Percentiles rank a stretch among this genome's conserved stretches.
These are phyloP conservation scores for Aphaenogaster rudis DNA, from an alignment of 1,140 invertebrate species.

Conservation along the genomic window DNA sequence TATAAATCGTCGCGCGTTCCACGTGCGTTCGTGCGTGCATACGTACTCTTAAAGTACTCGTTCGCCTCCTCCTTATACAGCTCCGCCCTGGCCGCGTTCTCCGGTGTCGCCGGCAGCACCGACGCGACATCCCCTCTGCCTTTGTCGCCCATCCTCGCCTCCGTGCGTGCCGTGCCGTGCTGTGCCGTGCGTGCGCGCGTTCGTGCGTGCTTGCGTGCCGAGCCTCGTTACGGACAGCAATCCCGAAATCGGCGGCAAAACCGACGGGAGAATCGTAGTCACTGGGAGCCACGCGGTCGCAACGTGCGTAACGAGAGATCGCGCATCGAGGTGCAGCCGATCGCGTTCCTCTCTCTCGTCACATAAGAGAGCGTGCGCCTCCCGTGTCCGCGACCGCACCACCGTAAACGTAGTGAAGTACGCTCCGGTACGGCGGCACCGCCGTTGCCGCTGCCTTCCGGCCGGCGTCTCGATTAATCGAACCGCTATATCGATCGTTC, in stretches of 20 bases:
- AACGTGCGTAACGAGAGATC: slow-evolving; percentile 73
- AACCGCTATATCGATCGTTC: slow-evolving; percentile 15
- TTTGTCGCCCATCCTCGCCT: slow-evolving; percentile 78
- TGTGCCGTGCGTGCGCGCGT: not conserved
- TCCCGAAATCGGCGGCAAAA: slow-evolving; percentile 25
- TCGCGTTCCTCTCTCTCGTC: slow-evolving; percentile 2
- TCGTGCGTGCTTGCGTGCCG: not conserved
- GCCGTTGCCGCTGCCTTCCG: not conserved
- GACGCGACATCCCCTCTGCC: slow-evolving; percentile 73
- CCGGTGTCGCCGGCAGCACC: slow-evolving; percentile 73
- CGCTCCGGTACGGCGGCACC: not conserved
- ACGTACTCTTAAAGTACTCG: slow-evolving; percentile 94
- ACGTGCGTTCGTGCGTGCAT: not conserved
- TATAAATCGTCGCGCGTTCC: not conserved
- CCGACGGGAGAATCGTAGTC: slow-evolving; percentile 52
- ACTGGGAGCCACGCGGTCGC: slow-evolving; percentile 61
- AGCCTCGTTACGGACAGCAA: slow-evolving; percentile 21
- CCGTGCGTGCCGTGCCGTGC: slow-evolving; percentile 27
- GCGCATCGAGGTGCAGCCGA: slow-evolving; percentile 71
- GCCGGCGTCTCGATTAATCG: slow-evolving; percentile 14
- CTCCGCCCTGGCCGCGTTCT: slow-evolving; percentile 89
- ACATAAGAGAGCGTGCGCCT: not conserved
- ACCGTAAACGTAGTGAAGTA: not conserved
- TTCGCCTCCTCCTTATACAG: slow-evolving; percentile 94
- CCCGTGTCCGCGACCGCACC: not conserved